These are phyloP conservation scores for Misgurnus mizolepis DNA, from an alignment of 2,113 vertebrate species.

Conservation along the genomic window DNA sequence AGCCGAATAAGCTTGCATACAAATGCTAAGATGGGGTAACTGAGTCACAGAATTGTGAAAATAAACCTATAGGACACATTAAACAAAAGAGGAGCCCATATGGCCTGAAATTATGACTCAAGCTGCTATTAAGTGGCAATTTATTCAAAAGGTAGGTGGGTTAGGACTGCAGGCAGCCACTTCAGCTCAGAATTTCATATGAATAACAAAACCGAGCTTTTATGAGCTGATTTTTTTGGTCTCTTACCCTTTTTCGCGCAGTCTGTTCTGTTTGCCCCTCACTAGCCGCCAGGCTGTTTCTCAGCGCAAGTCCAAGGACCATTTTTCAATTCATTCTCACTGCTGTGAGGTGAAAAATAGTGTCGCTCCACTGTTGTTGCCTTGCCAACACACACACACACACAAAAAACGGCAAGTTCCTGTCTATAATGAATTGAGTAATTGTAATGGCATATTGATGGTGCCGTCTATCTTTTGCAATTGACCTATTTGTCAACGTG, in stretches of 20 bases:
- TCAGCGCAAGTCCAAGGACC: constrained; percentile 13
- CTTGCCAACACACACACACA: constrained; percentile 9
- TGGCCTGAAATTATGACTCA: constrained; percentile 38
- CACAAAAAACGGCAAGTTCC: constrained; percentile 28
- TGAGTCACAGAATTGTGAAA: constrained; percentile 20
- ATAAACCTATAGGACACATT: constrained; percentile 20
- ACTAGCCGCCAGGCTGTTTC: constrained; percentile 16
- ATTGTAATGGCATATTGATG: constrained; percentile 37
- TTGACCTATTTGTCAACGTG: constrained; percentile 36
- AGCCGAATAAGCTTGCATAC: constrained; percentile 32
- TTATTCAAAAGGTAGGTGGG: constrained; percentile 42
- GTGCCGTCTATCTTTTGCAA: constrained; percentile 31
- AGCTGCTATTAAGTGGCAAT: constrained; percentile 29
- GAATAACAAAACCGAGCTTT: constrained; percentile 46
- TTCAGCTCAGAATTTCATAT: constrained; percentile 38
- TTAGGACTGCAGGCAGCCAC: constrained; percentile 15
- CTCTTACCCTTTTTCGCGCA: neutral
- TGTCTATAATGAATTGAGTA: constrained; percentile 33
- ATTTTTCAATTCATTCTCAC: constrained; percentile 8
- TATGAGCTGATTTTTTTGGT: constrained; percentile 18
- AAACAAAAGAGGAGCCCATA: constrained; percentile 31
- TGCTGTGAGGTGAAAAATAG: constrained; percentile 25
- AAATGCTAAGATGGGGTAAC: constrained; percentile 23
- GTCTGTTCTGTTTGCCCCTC: neutral
- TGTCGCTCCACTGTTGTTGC: constrained; percentile 18